Percentiles rank a stretch among this genome's conserved stretches.
phyloP scores from a whole-genome alignment of 2,797 vertebrate genomes.

The Emys orbicularis region DNA sequence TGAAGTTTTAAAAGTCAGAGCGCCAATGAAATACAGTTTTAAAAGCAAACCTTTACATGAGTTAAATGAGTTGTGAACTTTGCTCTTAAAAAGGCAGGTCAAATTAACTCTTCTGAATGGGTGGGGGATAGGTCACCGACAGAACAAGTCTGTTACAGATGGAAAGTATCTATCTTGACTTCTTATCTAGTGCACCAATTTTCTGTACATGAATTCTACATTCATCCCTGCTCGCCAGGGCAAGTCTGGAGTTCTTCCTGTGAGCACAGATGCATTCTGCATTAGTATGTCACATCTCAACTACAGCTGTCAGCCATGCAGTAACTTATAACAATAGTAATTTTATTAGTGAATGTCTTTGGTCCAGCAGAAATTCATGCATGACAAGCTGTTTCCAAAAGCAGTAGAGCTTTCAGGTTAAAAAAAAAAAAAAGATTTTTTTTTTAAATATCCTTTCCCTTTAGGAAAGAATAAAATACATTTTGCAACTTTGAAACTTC shows the following conservation, averaged over 20 bases:
- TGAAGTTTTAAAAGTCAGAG: background rate
- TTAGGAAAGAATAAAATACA: slow-evolving; percentile 56
- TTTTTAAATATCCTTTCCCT: slow-evolving; percentile 4
- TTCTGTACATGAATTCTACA: background rate
- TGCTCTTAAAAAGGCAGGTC: background rate
- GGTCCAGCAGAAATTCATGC: slow-evolving; percentile 26
- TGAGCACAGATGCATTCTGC: background rate
- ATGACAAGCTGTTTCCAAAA: slow-evolving; percentile 53
- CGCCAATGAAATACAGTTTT: background rate
- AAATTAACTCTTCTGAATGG: background rate
- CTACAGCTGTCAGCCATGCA: slow-evolving; percentile 44
- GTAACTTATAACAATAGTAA: slow-evolving; percentile 11
- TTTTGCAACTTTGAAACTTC: slow-evolving; percentile 64
- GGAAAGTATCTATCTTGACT: background rate
- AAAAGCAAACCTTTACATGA: fast-evolving
- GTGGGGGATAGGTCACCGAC: background rate
- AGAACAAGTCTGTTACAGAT: background rate
- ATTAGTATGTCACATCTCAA: slow-evolving; percentile 1
- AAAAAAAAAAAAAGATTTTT: background rate
- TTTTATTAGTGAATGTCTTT: slow-evolving; percentile 57
- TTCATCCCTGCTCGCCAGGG: background rate
- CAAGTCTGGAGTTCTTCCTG: slow-evolving; percentile 12
- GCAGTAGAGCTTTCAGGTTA: slow-evolving; percentile 24
- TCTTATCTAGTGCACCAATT: background rate
- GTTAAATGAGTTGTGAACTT: background rate